Evolutionary conservation across 1,140 invertebrate species (phyloP), one percentile per base, ranked within the genome.

Genomic region (Propsilocerus akamusi): DNA sequence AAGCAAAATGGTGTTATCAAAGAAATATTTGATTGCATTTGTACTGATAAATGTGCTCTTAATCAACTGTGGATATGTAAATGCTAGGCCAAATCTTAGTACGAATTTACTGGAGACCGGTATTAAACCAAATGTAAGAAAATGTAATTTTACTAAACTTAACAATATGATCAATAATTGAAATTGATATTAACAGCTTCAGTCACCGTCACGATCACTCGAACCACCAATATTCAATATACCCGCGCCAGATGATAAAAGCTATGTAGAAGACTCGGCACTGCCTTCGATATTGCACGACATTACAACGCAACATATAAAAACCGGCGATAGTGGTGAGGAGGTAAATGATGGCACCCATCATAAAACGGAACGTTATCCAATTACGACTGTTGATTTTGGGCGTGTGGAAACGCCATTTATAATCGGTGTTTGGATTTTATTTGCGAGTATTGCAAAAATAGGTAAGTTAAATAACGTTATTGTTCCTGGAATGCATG

Each of bases 381-480:
- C 81, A 24, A 76, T 95, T 34, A 77, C 83, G 14, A 77, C 75
- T 12, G 81, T 92, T 52, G 87, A 94, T 54, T 94, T 94, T 64
- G 76, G 78, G 51, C 69, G 86, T 24, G 89, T 95, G 0, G 85
- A 92, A 65, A 86, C 86, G 3, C 90, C 91, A 0, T 93, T 94
- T 64, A 79, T 95, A 54, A 94, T 96, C 53, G 86, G 86, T 8
- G 69, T 94, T 51, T 96, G 92, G 92, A 92, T 96, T 57, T 83
- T 96, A 56, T 88, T 88, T 57, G 89, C 90, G 20, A 91, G 87
- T 63, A 69, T 95, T 56, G 88, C 90, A 3, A 96, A 95, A 78
- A 94, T 95, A 60, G 90, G 92, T 95, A 65, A 82, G 80, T 73
- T 46, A n/a, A n/a, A n/a, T n/a, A n/a, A n/a, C n/a, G n/a, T n/a